Evolutionary conservation across 2,888 invertebrate genomes (phyloP).

Genomic region (Troides aeacus): DNA sequence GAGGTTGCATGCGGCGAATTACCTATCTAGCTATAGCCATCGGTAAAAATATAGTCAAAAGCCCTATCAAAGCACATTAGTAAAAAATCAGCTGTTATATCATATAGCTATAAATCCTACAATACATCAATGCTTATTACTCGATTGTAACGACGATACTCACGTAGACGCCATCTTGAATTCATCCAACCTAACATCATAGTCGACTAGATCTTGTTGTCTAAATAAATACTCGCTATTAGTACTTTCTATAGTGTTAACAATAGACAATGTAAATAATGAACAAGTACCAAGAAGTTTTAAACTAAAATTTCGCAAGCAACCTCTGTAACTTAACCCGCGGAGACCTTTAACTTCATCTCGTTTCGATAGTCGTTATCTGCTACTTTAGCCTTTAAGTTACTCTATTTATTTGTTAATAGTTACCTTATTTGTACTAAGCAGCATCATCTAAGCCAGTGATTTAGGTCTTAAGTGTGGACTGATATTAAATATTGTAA

Average conservation of each 20-base stretch:
- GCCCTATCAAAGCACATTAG: background rate
- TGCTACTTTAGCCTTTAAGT: conserved; percentile 47
- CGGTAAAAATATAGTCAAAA: conserved; percentile 1
- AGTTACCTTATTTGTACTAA: conserved; percentile 47
- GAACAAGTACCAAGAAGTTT: background rate
- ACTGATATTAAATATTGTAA: conserved; percentile 70
- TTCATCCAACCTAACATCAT: background rate
- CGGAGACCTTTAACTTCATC: conserved; percentile 9
- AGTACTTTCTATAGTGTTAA: conserved; percentile 2
- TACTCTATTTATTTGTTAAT: conserved; percentile 66
- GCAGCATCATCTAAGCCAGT: conserved; percentile 38
- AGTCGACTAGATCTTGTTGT: background rate
- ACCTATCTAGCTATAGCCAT: conserved; percentile 2
- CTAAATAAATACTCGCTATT: background rate
- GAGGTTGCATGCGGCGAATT: conserved; percentile 22
- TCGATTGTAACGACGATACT: background rate
- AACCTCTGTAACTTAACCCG: conserved; percentile 11
- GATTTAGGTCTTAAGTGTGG: conserved; percentile 72
- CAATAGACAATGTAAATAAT: conserved; percentile 19
- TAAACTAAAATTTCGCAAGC: conserved; percentile 8
- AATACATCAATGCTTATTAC: background rate
- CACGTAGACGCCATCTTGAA: background rate
- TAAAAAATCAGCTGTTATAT: background rate
- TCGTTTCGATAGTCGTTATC: conserved; percentile 2
- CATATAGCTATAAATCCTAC: too few relatives aligned